Percentiles rank a stretch among this genome's conserved stretches.
These are phyloP conservation scores for Orthonyx spaldingii DNA, from an alignment of 2,113 vertebrate genomes.

Conservation along the genomic window DNA sequence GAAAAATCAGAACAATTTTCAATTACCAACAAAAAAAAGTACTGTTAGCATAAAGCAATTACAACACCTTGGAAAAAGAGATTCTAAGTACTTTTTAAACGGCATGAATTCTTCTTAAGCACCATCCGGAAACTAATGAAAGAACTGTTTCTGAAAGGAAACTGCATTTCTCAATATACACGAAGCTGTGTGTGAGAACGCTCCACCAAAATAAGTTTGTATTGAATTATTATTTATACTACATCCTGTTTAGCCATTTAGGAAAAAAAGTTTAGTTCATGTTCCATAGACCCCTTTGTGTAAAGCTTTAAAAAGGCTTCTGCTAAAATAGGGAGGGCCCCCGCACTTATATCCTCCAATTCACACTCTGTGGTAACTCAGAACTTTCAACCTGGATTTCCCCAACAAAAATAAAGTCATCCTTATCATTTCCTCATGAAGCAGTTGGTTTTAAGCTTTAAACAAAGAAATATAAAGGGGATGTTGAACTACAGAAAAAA, in stretches of 20 bases:
- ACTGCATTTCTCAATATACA: constrained; percentile 17
- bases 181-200: constrained; percentile 69
- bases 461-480: constrained; percentile 9
- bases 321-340: constrained; percentile 60
- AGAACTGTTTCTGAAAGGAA: constrained; percentile 46
- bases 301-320: constrained; percentile 56
- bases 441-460: not conserved
- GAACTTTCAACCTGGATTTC: constrained; percentile 35
- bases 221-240: constrained; percentile 77
- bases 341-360: constrained; percentile 73
- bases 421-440: constrained; percentile 47
- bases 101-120: not conserved
- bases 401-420: constrained; percentile 49
- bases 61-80: not conserved
- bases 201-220: constrained; percentile 37
- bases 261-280: constrained; percentile 22
- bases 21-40: not conserved
- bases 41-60: not conserved
- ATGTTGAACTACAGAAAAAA: not conserved
- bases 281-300: constrained; percentile 47
- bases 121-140: constrained; percentile 12
- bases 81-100: not conserved
- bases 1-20: not conserved
- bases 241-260: constrained; percentile 74
- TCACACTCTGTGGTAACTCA: constrained; percentile 52